Conservation (phyloP, 1,140 invertebrate genomes). For the Aethina tumida region DNA sequence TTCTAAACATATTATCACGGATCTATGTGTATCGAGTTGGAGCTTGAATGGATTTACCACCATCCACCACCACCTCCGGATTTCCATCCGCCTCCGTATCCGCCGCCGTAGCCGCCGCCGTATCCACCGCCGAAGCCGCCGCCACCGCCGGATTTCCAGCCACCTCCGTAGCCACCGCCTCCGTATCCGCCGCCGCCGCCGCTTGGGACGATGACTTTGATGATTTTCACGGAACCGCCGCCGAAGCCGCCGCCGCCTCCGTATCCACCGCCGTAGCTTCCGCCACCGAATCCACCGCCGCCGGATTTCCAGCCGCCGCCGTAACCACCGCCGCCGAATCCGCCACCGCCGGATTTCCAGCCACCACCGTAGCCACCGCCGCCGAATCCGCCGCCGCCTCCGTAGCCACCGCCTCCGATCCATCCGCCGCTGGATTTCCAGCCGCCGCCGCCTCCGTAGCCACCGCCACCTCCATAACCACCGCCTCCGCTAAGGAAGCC, state of each 20-base stretch:
- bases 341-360: slow-evolving; percentile 10
- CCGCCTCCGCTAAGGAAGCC: slow-evolving; percentile 19
- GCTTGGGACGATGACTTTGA: slow-evolving; percentile 14
- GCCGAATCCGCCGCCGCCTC: slow-evolving; percentile 10
- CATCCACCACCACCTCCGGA: slow-evolving; percentile 13
- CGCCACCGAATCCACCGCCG: slow-evolving; percentile 5
- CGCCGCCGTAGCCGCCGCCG: slow-evolving; percentile 7
- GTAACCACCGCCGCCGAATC: neutral
- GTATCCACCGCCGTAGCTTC: slow-evolving; percentile 9
- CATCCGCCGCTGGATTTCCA: slow-evolving; percentile 15
- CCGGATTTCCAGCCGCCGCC: slow-evolving; percentile 9
- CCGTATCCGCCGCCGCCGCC: slow-evolving; percentile 11
- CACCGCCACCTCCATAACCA: slow-evolving; percentile 9
- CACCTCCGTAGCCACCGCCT: slow-evolving; percentile 6
- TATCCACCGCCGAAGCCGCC: slow-evolving; percentile 11
- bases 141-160: slow-evolving; percentile 5
- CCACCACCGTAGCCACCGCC: slow-evolving; percentile 5
- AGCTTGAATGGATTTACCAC: too few species aligned
- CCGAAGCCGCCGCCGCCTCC: slow-evolving; percentile 8
- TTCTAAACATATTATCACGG: too few species aligned
- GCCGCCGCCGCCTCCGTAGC: slow-evolving; percentile 5
- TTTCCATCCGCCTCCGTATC: slow-evolving; percentile 18
- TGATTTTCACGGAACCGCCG: slow-evolving; percentile 11
- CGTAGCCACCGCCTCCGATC: slow-evolving; percentile 15
- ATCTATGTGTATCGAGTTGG: too few species aligned